phyloP scores from a whole-genome alignment of 2,797 vertebrate genomes.

The Rhincodon typus region DNA sequence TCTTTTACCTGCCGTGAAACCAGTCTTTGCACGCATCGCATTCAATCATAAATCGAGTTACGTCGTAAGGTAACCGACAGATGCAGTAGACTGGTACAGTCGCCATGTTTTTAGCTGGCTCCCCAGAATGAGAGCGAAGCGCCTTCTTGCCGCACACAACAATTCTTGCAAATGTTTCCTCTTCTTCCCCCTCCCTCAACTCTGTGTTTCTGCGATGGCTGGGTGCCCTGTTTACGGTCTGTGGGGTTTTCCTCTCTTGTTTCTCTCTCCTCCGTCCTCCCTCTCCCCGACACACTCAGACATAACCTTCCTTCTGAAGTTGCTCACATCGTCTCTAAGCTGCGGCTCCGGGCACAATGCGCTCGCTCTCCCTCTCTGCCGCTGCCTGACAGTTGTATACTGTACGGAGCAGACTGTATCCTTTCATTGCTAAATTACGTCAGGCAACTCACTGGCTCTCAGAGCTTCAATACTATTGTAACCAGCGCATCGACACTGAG shows the following conservation, averaged over 20 bases:
- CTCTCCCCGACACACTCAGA: constrained; percentile 46
- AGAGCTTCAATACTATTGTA: constrained; percentile 4
- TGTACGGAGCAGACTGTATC: constrained; percentile 32
- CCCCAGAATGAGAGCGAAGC: not conserved
- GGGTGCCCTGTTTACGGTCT: not conserved
- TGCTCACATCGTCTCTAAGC: constrained; percentile 78
- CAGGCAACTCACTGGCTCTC: not conserved
- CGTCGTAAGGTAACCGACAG: constrained; percentile 97
- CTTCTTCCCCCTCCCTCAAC: not conserved
- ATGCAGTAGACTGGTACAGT: constrained; percentile 97
- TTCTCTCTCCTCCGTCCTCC: constrained; percentile 43
- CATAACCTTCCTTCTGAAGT: constrained; percentile 67
- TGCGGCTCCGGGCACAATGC: constrained; percentile 90
- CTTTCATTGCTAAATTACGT: constrained; percentile 28
- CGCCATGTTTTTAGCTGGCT: constrained; percentile 78
- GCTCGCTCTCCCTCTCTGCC: constrained; percentile 97
- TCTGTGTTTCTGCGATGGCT: not conserved
- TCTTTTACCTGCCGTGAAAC: constrained; percentile 26
- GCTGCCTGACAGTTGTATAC: constrained; percentile 52
- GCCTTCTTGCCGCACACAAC: constrained; percentile 23
- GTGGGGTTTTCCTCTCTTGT: not conserved
- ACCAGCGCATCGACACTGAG: not conserved
- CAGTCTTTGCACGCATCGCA: constrained; percentile 32
- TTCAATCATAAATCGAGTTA: constrained; percentile 80
- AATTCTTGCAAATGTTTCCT: constrained; percentile 19